A percentile compares a stretch with the other conserved stretches of the same genome.
Evolutionary conservation across 2,797 vertebrate species (phyloP).

Genomic region (Oreonectes daqikongensis): DNA sequence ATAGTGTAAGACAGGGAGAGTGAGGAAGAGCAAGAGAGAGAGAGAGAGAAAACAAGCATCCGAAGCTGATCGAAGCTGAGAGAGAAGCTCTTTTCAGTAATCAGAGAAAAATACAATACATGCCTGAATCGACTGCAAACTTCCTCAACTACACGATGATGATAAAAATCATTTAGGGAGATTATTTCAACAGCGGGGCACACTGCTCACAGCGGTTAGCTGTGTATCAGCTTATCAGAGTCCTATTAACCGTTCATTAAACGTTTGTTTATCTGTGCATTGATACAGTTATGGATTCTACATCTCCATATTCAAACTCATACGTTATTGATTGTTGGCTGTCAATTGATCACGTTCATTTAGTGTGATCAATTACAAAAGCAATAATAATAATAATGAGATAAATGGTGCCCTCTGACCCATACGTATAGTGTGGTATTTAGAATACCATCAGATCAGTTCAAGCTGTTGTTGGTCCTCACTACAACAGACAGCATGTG

Average conservation of each 20-base stretch:
- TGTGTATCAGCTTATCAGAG: conserved; percentile 4
- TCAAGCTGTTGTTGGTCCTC: too few species aligned
- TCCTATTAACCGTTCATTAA: not conserved
- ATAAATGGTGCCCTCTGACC: not conserved
- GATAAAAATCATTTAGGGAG: conserved; percentile 34
- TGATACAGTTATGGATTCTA: not conserved
- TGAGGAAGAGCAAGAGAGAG: not conserved
- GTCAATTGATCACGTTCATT: not conserved
- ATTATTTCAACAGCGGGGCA: conserved; percentile 28
- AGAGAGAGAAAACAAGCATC: conserved; percentile 1
- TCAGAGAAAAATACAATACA: conserved; percentile 48
- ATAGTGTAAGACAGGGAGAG: not conserved
- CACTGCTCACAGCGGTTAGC: conserved; percentile 15
- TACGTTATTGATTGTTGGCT: not conserved
- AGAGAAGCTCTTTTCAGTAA: conserved; percentile 40
- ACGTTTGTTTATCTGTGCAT: not conserved
- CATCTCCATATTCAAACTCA: not conserved
- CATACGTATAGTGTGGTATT: not conserved
- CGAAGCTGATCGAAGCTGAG: conserved; percentile 40
- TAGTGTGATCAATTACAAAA: not conserved
- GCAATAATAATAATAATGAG: not conserved
- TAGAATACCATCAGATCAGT: not conserved
- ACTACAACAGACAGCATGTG: not conserved
- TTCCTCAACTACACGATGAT: conserved; percentile 38
- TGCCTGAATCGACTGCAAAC: conserved; percentile 32